phyloP scores from a whole-genome alignment of 1,140 invertebrate genomes.

The Heliconius himera region DNA sequence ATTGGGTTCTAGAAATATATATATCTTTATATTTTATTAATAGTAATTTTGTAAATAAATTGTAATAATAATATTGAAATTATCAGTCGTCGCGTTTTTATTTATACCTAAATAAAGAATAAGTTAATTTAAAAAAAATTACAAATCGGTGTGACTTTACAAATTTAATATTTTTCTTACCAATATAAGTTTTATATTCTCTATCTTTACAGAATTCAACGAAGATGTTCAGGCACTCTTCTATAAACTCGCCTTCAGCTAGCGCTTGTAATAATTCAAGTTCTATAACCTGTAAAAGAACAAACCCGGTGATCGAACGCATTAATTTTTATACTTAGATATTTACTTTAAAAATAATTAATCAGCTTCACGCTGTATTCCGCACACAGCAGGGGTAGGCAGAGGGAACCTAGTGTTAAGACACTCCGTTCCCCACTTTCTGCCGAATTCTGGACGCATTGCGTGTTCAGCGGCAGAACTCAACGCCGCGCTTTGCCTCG shows the following conservation, averaged over 20 bases:
- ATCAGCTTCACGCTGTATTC: too few species aligned
- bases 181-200: constrained; percentile 53
- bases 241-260: constrained; percentile 55
- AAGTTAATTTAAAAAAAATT: not conserved
- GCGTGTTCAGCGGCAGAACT: too few species aligned
- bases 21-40: not conserved
- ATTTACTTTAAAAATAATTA: too few species aligned
- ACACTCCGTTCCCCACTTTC: too few species aligned
- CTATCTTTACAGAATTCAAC: constrained; percentile 62
- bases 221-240: constrained; percentile 63
- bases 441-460: too few species aligned
- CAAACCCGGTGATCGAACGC: not conserved
- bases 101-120: not conserved
- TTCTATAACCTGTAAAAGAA: constrained; percentile 57
- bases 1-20: constrained; percentile 61
- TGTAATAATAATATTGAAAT: too few species aligned
- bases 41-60: not conserved
- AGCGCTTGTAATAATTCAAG: constrained; percentile 54
- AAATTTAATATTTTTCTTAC: constrained; percentile 43
- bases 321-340: not conserved
- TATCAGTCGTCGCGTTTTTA: too few species aligned
- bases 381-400: too few species aligned
- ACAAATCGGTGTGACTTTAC: too few species aligned
- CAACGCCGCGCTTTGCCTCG: too few species aligned
- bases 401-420: too few species aligned